Percentiles rank a stretch among this genome's conserved stretches.
Conservation (phyloP, 2,113 vertebrate species). For the Atrichornis clamosus region DNA sequence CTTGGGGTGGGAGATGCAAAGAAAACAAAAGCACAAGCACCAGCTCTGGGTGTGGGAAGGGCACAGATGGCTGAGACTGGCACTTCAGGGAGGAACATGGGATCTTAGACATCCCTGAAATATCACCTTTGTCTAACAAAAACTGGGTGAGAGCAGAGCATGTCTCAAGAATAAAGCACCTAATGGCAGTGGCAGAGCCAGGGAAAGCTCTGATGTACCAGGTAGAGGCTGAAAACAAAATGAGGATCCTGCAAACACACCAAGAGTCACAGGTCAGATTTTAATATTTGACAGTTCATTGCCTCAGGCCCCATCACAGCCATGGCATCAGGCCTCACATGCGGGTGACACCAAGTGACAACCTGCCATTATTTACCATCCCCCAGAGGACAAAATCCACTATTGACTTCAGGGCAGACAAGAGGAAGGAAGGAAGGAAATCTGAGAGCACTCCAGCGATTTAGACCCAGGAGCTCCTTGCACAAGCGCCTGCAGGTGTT, state of each 20-base stretch:
- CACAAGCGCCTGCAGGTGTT: not conserved
- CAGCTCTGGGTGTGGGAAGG: not conserved
- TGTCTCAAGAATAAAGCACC: not conserved
- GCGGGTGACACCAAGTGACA: not conserved
- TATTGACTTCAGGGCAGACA: not conserved
- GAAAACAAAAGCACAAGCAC: not conserved
- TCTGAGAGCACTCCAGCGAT: not conserved
- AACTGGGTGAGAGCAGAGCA: not conserved
- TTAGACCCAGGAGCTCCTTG: not conserved
- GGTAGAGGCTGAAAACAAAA: not conserved
- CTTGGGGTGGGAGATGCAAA: not conserved
- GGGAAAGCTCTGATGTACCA: not conserved
- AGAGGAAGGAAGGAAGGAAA: not conserved
- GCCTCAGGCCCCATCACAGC: not conserved
- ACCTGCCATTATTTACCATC: not conserved
- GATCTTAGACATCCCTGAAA: not conserved
- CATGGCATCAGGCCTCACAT: not conserved
- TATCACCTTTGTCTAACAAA: not conserved
- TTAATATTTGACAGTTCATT: not conserved
- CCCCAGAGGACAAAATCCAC: not conserved
- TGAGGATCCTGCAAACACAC: not conserved
- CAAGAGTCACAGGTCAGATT: not conserved
- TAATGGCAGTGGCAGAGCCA: not conserved
- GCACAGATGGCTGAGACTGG: conserved; percentile 46
- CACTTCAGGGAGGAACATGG: not conserved